Conservation (phyloP, 2,888 invertebrate genomes). For the Melinaea menophilus region DNA sequence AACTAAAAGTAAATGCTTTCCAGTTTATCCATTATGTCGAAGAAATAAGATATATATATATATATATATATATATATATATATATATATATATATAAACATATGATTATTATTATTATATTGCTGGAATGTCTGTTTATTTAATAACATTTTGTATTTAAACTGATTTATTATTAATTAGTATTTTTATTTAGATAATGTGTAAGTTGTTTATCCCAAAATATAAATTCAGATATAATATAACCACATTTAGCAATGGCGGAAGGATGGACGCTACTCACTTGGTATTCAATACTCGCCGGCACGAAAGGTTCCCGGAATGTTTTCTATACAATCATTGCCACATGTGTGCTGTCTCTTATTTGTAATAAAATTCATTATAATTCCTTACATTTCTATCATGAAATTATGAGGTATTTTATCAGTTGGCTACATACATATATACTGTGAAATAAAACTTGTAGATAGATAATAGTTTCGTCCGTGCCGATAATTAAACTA, state of each 20-base stretch:
- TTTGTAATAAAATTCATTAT: neutral
- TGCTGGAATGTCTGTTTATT: no score
- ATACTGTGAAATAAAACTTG: neutral
- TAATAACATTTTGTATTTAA: no score
- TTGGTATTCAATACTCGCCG: conserved; percentile 58
- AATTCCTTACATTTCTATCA: neutral
- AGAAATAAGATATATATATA: no score
- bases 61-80: no score
- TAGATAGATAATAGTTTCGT: neutral
- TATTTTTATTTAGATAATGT: neutral
- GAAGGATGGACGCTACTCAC: conserved; percentile 56
- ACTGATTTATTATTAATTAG: no score
- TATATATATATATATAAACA: no score
- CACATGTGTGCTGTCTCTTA: conserved; percentile 4
- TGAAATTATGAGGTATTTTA: no score
- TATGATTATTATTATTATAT: no score
- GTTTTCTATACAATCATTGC: conserved; percentile 27
- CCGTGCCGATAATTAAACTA: conserved; percentile 9
- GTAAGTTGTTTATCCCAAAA: neutral
- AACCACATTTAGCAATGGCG: conserved; percentile 17
- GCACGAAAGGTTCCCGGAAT: conserved; percentile 60
- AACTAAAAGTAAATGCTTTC: no score
- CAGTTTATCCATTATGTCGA: no score
- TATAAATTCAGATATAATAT: conserved; percentile 7
- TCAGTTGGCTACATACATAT: neutral